These are phyloP conservation scores for Nycticorax nycticorax DNA, from an alignment of 2,113 vertebrate genomes.

Conservation along the genomic window DNA sequence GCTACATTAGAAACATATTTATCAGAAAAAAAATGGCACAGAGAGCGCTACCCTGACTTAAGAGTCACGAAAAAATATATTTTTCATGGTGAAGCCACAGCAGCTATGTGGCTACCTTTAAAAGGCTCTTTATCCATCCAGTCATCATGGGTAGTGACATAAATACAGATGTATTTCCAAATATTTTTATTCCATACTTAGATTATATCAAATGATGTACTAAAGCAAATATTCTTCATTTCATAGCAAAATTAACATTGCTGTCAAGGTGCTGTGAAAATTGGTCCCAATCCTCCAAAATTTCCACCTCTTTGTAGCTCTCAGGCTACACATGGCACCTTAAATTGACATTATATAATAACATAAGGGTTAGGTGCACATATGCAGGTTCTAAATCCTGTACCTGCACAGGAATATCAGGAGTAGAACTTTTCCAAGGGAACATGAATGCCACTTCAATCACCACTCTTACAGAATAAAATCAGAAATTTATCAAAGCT, in stretches of 20 bases:
- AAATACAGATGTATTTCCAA: background rate
- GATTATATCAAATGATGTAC: background rate
- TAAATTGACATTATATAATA: background rate
- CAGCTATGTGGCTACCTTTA: background rate
- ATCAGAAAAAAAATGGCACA: background rate
- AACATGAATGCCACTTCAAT: background rate
- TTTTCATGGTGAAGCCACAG: background rate
- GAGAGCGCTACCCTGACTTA: background rate
- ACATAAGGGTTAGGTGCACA: rapidly evolving
- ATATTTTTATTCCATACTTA: background rate
- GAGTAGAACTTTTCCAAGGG: background rate
- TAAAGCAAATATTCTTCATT: background rate
- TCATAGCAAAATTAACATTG: background rate
- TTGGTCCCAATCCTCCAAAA: rapidly evolving
- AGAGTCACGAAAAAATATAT: background rate
- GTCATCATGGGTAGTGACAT: background rate
- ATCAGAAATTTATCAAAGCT: background rate
- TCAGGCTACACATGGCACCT: background rate
- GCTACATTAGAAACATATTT: background rate
- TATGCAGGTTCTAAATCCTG: background rate
- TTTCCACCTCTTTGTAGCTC: background rate
- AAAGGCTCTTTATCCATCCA: background rate
- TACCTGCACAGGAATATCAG: background rate
- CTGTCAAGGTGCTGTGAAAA: background rate
- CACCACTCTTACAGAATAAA: background rate